Evolutionary conservation across 2,888 invertebrate species (phyloP).

Genomic region (Drosophila helvetica): DNA sequence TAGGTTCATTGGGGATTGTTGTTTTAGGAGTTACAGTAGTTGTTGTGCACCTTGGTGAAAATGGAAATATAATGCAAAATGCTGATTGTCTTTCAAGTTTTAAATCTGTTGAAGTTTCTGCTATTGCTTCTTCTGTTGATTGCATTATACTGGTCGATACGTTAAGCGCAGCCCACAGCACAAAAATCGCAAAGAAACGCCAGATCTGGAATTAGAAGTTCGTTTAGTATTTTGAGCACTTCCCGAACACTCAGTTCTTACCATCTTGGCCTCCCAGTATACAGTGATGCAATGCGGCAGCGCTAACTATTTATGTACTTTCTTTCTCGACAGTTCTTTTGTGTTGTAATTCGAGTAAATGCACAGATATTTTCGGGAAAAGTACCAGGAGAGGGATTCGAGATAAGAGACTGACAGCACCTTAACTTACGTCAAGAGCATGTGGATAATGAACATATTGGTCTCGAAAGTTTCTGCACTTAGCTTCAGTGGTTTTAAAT

Average conservation of each 20-base stretch:
- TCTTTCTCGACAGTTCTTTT: background rate
- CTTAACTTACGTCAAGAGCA: background rate
- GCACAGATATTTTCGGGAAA: background rate
- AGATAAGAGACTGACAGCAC: constrained; percentile 9
- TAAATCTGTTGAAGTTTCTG: background rate
- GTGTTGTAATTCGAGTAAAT: background rate
- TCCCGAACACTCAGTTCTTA: background rate
- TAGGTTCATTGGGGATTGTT: background rate
- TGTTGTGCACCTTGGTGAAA: background rate
- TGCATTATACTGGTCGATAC: background rate
- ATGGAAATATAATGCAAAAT: background rate
- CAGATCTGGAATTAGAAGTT: background rate
- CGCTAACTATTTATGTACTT: constrained; percentile 15
- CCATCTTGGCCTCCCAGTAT: constrained; percentile 4
- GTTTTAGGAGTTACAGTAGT: background rate
- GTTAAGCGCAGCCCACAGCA: constrained; percentile 11
- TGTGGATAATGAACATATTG: too few species aligned
- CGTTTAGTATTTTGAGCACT: background rate
- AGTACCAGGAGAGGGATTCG: background rate
- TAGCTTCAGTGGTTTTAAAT: background rate
- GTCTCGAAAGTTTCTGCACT: background rate
- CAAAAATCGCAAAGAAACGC: background rate
- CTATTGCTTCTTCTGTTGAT: background rate
- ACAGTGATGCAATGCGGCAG: background rate
- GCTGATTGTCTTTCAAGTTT: background rate